Conservation (phyloP, 53 echinoderm and acorn worm genomes). For the Temnopleurus reevesii region DNA sequence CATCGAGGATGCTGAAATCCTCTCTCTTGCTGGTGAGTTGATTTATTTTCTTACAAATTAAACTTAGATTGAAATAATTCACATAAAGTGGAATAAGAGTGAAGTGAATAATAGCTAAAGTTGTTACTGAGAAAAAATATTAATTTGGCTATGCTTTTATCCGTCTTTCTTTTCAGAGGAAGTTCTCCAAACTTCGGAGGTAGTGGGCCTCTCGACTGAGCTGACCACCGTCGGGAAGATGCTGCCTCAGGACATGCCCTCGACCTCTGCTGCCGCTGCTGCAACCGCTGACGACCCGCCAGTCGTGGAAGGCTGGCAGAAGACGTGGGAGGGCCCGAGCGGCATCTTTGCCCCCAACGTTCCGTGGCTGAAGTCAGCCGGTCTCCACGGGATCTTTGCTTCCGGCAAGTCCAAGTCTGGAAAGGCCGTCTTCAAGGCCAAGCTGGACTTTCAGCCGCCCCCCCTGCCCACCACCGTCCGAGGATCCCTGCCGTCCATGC, state of each 20-base stretch:
- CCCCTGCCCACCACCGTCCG: slow-evolving; percentile 50
- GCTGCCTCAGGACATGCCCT: slow-evolving; percentile 40
- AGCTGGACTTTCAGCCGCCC: slow-evolving; percentile 63
- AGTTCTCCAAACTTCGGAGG: slow-evolving; percentile 50
- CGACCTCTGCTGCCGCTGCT: not conserved
- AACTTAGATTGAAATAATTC: no score
- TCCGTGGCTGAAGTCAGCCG: slow-evolving; percentile 64
- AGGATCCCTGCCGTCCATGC: slow-evolving; percentile 62
- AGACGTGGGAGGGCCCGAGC: slow-evolving; percentile 56
- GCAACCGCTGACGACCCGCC: not conserved
- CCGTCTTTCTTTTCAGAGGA: slow-evolving; percentile 60
- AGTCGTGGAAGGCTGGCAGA: slow-evolving; percentile 70
- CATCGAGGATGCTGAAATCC: slow-evolving; percentile 43
- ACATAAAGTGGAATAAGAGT: no score
- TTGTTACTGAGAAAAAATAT: no score
- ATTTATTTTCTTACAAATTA: not conserved
- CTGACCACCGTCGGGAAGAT: slow-evolving; percentile 60
- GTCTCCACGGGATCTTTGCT: slow-evolving; percentile 61
- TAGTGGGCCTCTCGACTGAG: slow-evolving; percentile 47
- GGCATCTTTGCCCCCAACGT: slow-evolving; percentile 62
- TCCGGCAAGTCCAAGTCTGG: not conserved
- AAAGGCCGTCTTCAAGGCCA: slow-evolving; percentile 21
- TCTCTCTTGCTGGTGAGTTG: slow-evolving; percentile 41
- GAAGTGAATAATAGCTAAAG: not conserved
- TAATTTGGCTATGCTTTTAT: not conserved